These are phyloP conservation scores for Saturnia japonica DNA, from an alignment of 2,888 invertebrate genomes.

Conservation along the genomic window DNA sequence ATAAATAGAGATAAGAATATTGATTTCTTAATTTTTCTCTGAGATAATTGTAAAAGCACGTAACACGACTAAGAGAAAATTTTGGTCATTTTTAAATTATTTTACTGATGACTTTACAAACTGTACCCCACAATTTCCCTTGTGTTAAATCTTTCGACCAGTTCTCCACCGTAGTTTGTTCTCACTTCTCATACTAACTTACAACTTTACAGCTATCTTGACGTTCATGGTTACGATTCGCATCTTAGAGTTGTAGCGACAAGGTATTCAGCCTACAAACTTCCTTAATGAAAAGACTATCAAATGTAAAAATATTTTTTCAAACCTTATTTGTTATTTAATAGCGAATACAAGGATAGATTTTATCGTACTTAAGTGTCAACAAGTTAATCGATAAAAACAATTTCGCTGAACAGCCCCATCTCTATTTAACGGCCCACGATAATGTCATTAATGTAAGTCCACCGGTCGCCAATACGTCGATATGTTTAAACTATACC, in stretches of 20 bases:
- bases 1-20: not conserved
- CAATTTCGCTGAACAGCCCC: constrained; percentile 28
- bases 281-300: too few relatives aligned
- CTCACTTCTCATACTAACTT: too few relatives aligned
- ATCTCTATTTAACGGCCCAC: constrained; percentile 54
- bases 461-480: constrained; percentile 58
- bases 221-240: too few relatives aligned
- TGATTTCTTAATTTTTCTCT: not conserved
- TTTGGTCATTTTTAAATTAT: not conserved
- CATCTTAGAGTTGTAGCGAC: too few relatives aligned
- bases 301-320: too few relatives aligned
- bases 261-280: too few relatives aligned
- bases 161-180: too few relatives aligned
- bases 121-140: too few relatives aligned
- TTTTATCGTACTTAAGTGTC: not conserved
- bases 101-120: not conserved
- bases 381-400: constrained; percentile 33
- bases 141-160: too few relatives aligned
- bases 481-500: constrained; percentile 65
- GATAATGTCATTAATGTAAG: constrained; percentile 79
- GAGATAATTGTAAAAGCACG: not conserved
- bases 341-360: too few relatives aligned
- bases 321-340: too few relatives aligned
- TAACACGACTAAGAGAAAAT: not conserved
- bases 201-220: too few relatives aligned